These are phyloP conservation scores for Sminthopsis crassicaudata DNA, from an alignment of 2,113 vertebrate genomes.

Conservation along the genomic window DNA sequence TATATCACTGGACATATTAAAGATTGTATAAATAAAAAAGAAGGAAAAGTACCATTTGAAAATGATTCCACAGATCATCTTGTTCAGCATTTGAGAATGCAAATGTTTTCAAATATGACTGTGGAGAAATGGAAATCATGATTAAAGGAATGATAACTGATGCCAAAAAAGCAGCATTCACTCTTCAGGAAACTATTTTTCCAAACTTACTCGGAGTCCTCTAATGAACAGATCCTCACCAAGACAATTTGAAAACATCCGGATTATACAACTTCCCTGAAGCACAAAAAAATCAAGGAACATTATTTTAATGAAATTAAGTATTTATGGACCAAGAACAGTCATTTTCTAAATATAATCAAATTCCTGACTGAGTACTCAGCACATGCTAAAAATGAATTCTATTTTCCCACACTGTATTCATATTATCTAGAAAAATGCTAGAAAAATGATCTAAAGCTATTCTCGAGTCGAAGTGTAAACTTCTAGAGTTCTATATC, in stretches of 20 bases:
- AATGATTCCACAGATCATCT: slow-evolving; percentile 87
- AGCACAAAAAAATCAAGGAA: slow-evolving; percentile 34
- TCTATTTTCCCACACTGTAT: background rate
- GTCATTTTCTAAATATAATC: slow-evolving; percentile 18
- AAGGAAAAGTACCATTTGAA: slow-evolving; percentile 85
- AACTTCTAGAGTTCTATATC: slow-evolving; percentile 5
- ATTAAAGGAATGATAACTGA: slow-evolving; percentile 49
- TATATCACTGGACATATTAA: background rate
- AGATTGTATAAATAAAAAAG: background rate
- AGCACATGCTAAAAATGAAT: slow-evolving; percentile 16
- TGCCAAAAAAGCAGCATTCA: slow-evolving; percentile 7
- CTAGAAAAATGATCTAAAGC: slow-evolving; percentile 24
- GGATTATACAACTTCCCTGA: slow-evolving; percentile 83
- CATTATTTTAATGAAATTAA: slow-evolving; percentile 48
- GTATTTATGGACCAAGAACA: background rate
- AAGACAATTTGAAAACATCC: slow-evolving; percentile 85
- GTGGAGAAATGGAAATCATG: slow-evolving; percentile 65
- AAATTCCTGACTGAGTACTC: background rate
- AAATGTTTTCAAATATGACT: slow-evolving; percentile 86
- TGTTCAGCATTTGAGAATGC: slow-evolving; percentile 87
- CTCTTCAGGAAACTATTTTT: slow-evolving; percentile 48
- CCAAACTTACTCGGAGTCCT: slow-evolving; percentile 84
- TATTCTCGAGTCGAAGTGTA: slow-evolving; percentile 3
- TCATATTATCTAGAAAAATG: slow-evolving; percentile 1
- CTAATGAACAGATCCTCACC: slow-evolving; percentile 82